phyloP scores from a whole-genome alignment of 2,888 invertebrate genomes.

The Eueremaeus valkanovi region DNA sequence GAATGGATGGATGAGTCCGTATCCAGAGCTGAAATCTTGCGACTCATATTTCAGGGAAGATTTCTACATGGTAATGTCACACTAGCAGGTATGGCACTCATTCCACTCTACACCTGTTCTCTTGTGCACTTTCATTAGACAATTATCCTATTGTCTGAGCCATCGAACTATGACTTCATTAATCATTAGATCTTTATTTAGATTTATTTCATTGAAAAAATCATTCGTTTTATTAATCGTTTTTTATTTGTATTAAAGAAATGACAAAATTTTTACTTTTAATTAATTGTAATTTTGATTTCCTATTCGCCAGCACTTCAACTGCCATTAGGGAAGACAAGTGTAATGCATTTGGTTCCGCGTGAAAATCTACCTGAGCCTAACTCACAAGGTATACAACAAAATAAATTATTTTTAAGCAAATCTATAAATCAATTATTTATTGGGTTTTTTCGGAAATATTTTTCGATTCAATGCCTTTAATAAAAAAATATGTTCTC shows the following conservation, averaged over 20 bases:
- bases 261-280: background rate
- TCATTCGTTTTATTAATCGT: background rate
- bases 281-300: conserved; percentile 40
- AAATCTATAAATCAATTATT: too few species aligned
- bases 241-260: background rate
- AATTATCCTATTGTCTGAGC: background rate
- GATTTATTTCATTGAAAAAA: background rate
- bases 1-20: conserved; percentile 97
- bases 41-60: conserved; percentile 98
- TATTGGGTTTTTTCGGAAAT: too few species aligned
- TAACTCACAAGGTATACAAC: conserved; percentile 59
- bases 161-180: background rate
- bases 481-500: too few species aligned
- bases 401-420: too few species aligned
- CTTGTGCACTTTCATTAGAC: background rate
- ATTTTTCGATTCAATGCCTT: too few species aligned
- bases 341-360: conserved; percentile 99
- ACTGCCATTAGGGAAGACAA: conserved; percentile 93
- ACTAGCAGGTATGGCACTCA: conserved; percentile 62
- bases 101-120: background rate
- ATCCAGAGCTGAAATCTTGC: conserved; percentile 92
- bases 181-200: background rate
- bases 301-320: conserved; percentile 76
- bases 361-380: conserved; percentile 99
- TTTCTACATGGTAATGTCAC: conserved; percentile 99